Evolutionary conservation across 2,888 invertebrate genomes (phyloP), one percentile per base, ranked within the genome.

Genomic region (Stenotaenia linearis): DNA sequence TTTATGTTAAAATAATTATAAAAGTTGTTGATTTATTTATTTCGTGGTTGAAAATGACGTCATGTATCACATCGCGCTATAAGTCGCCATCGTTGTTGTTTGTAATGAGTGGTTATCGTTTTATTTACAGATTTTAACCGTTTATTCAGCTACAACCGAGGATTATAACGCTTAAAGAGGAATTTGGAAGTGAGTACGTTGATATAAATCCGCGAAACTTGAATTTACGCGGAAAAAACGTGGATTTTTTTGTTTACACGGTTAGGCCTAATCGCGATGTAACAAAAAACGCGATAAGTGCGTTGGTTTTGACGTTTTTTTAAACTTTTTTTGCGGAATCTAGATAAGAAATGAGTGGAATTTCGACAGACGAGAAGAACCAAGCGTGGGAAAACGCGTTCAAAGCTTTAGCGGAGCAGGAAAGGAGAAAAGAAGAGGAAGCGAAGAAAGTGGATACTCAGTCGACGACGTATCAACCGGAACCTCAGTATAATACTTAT

Each of bases 331-430:
- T n/a, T n/a, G n/a, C n/a, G n/a, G n/a, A n/a, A n/a, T n/a, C n/a
- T n/a, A n/a, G n/a, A n/a, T 3, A 5, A 35, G 32, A 37, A 25
- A 78, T 78, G 78, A 50, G 50, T 21, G 18, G 18, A 12, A 45
- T 78, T 12, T 28, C 78, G 25, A 77, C 21, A 15, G 78, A 80
- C 21, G 80, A 80, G 37, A 79, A 80, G 45, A 78, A 78, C 61
- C 77, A 69, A 37, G 80, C 80, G 6, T 80, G 80, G 80, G 80
- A 80, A 78, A 80, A 78, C 25, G 80, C 80, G 10, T 25, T 79
- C 12, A 80, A 80, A 45, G 80, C 80, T 61, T 40, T 80, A 30
- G 78, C n/a, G n/a, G n/a, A n/a, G n/a, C n/a, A 78, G 30, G 45
- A 80, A 75, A 80, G 78, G 0, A 79, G 80, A 77, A 21, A 25